These are phyloP conservation scores for Orius laevigatus DNA, from an alignment of 1,140 invertebrate species.

Conservation along the genomic window DNA sequence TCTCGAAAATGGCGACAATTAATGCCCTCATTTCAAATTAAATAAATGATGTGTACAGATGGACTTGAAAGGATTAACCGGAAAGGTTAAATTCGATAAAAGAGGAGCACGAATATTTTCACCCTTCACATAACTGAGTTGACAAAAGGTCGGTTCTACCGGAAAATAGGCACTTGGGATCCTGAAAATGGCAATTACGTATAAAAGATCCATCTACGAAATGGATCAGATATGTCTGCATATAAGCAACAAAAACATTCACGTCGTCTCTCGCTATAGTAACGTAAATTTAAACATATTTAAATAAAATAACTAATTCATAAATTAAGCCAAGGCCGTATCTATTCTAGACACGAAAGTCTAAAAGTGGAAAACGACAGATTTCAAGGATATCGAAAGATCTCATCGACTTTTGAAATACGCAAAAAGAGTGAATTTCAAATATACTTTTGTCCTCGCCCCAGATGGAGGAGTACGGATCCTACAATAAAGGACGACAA, in stretches of 20 bases:
- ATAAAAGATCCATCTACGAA: constrained; percentile 27
- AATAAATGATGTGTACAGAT: constrained; percentile 27
- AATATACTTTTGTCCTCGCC: constrained; percentile 53
- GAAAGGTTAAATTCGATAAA: constrained; percentile 52
- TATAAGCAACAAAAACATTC: constrained; percentile 31
- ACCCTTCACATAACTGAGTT: constrained; percentile 63
- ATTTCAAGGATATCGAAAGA: constrained; percentile 68
- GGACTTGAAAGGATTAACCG: constrained; percentile 51
- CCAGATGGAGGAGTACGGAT: constrained; percentile 56
- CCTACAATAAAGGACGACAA: constrained; percentile 43
- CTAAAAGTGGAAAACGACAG: constrained; percentile 5
- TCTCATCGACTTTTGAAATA: constrained; percentile 55
- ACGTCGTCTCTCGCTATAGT: constrained; percentile 30
- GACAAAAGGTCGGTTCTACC: constrained; percentile 31
- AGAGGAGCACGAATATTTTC: constrained; percentile 53
- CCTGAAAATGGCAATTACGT: constrained; percentile 31
- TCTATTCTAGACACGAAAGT: neutral
- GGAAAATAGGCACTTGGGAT: constrained; percentile 46
- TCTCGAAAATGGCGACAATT: too few relatives aligned
- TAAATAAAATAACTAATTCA: neutral
- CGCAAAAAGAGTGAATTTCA: constrained; percentile 55
- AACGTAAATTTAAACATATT: constrained; percentile 4
- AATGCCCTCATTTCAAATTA: too few relatives aligned
- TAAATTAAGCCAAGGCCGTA: neutral
- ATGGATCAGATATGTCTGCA: constrained; percentile 28